Conservation (phyloP, 2,888 invertebrate genomes). For the Plebejus anna region DNA sequence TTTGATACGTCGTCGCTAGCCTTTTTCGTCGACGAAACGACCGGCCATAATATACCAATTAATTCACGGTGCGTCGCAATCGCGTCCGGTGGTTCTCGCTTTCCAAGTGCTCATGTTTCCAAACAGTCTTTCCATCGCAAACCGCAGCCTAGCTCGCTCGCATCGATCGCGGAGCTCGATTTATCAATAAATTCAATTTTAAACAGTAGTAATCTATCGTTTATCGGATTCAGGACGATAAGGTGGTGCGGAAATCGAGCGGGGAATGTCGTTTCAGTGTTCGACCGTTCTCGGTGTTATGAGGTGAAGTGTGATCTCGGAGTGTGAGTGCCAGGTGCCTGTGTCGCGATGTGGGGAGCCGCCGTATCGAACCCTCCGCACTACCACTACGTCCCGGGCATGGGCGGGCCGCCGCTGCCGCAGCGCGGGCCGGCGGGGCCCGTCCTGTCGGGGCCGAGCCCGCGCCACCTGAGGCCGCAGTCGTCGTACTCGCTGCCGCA, state of each 20-base stretch:
- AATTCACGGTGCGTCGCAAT: constrained; percentile 71
- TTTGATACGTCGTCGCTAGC: constrained; percentile 55
- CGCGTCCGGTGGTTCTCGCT: constrained; percentile 74
- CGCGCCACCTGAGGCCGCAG: constrained; percentile 66
- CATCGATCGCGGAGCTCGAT: constrained; percentile 33
- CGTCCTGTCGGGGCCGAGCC: constrained; percentile 59
- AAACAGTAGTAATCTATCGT: constrained; percentile 57
- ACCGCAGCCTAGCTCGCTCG: constrained; percentile 67
- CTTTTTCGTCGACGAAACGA: constrained; percentile 66
- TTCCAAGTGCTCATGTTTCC: constrained; percentile 68
- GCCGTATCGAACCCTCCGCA: constrained; percentile 72
- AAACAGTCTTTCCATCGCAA: constrained; percentile 69
- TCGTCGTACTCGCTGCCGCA: constrained; percentile 78
- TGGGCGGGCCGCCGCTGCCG: constrained; percentile 51
- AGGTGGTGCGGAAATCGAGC: constrained; percentile 50
- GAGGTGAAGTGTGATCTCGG: constrained; percentile 55
- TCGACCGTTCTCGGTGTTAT: constrained; percentile 56
- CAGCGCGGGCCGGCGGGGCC: constrained; percentile 65
- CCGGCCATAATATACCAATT: constrained; percentile 70
- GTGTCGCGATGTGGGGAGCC: constrained; percentile 68
- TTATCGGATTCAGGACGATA: constrained; percentile 63
- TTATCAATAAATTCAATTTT: constrained; percentile 59
- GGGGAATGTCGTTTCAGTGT: constrained; percentile 62
- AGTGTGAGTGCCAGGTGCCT: constrained; percentile 32
- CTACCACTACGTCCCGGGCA: constrained; percentile 67